These are phyloP conservation scores for Pheosia tremula DNA, from an alignment of 2,888 invertebrate species.

Conservation along the genomic window DNA sequence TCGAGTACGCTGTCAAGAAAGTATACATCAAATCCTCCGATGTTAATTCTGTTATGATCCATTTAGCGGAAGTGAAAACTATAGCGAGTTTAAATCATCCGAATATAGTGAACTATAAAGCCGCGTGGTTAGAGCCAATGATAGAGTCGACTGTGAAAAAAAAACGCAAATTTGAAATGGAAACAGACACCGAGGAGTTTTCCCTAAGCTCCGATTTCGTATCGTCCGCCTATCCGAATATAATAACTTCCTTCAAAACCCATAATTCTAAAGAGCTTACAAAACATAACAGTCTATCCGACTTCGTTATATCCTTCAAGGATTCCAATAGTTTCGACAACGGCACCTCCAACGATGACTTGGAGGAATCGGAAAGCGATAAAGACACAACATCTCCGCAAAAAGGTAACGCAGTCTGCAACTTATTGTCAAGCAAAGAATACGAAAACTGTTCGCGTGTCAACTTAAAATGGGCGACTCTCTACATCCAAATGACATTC, in stretches of 20 bases:
- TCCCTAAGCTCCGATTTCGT: conserved; percentile 53
- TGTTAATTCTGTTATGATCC: conserved; percentile 86
- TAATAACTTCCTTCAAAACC: conserved; percentile 77
- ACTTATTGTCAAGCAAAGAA: conserved; percentile 55
- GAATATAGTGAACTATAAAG: conserved; percentile 93
- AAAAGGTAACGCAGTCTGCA: conserved; percentile 66
- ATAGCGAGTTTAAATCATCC: conserved; percentile 91
- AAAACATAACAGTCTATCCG: conserved; percentile 65
- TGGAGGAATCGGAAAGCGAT: conserved; percentile 59
- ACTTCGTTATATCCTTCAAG: conserved; percentile 73
- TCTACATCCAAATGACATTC: conserved; percentile 93
- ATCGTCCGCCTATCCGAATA: conserved; percentile 68
- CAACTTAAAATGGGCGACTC: conserved; percentile 86
- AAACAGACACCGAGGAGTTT: conserved; percentile 69
- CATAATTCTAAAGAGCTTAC: conserved; percentile 75
- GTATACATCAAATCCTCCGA: conserved; percentile 87
- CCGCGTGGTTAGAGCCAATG: conserved; percentile 91
- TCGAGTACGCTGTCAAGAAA: conserved; percentile 92
- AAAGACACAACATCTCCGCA: conserved; percentile 51
- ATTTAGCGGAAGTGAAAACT: conserved; percentile 91
- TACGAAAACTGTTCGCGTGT: conserved; percentile 75
- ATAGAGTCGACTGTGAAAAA: conserved; percentile 76
- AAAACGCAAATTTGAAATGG: conserved; percentile 63
- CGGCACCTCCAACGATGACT: conserved; percentile 53
- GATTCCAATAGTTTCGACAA: conserved; percentile 66